Percentiles rank a stretch among this genome's conserved stretches.
Evolutionary conservation across 1,140 invertebrate species (phyloP).

Genomic region (Ips nitidus): DNA sequence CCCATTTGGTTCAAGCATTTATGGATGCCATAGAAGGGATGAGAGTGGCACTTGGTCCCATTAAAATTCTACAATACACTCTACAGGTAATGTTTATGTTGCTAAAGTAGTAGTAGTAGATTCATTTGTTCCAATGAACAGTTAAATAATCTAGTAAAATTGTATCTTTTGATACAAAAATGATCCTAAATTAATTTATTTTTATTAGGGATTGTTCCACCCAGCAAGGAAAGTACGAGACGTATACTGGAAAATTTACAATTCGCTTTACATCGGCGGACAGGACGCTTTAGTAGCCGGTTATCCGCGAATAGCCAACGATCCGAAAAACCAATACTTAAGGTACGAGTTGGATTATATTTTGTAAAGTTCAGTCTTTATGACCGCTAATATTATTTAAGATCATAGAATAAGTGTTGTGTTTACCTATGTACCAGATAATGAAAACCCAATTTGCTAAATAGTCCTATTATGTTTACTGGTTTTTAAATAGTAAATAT

Average conservation of each 20-base stretch:
- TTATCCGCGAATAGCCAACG: constrained; percentile 93
- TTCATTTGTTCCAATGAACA: no score
- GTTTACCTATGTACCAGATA: no score
- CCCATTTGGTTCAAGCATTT: constrained; percentile 99
- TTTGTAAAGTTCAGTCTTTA: not conserved
- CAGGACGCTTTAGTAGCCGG: constrained; percentile 98
- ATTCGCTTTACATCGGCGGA: constrained; percentile 97
- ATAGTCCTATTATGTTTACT: no score
- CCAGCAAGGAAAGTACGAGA: constrained; percentile 98
- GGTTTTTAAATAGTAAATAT: no score
- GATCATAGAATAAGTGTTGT: no score
- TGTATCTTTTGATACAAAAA: not conserved
- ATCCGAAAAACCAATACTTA: constrained; percentile 93
- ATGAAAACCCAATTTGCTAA: no score
- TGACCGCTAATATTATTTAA: no score
- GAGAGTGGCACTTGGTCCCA: constrained; percentile 91
- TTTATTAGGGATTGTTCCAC: constrained; percentile 89
- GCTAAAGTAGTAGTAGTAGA: not conserved
- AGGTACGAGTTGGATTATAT: constrained; percentile 95
- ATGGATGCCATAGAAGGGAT: constrained; percentile 99
- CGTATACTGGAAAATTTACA: constrained; percentile 99
- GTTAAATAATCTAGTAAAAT: not conserved
- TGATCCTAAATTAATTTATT: not conserved
- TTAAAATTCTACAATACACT: constrained; percentile 95
- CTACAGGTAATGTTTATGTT: constrained; percentile 69